Evolutionary conservation across 2,888 invertebrate genomes (phyloP).

Genomic region (Rotaria macrura): DNA sequence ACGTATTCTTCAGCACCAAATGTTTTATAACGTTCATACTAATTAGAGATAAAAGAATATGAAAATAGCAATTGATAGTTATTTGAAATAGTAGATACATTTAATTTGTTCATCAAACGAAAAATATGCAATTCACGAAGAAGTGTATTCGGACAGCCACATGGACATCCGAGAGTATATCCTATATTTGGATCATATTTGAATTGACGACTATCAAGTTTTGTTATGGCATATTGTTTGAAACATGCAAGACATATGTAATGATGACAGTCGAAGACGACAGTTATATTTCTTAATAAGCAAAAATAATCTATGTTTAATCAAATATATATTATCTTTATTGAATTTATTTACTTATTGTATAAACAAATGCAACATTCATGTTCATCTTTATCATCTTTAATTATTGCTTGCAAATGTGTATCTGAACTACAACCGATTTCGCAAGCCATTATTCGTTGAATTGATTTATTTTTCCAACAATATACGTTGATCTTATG

Average conservation of each 20-base stretch:
- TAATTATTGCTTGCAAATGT: background rate
- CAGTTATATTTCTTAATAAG: background rate
- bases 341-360: background rate
- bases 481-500: background rate
- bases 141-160: background rate
- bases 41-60: background rate
- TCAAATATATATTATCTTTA: background rate
- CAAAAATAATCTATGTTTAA: background rate
- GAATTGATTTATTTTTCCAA: background rate
- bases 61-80: background rate
- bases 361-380: background rate
- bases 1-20: slow-evolving; percentile 18
- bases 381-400: background rate
- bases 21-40: slow-evolving; percentile 19
- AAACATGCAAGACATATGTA: slow-evolving; percentile 21
- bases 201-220: slow-evolving; percentile 12
- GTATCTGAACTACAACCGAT: background rate
- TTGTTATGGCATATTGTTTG: slow-evolving; percentile 10
- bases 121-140: background rate
- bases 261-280: slow-evolving; percentile 5
- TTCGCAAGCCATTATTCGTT: background rate
- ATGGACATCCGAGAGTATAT: slow-evolving; percentile 20
- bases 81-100: background rate
- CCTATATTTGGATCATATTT: slow-evolving; percentile 5
- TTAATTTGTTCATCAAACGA: background rate